Base-by-base conservation (phyloP, 2,113 vertebrate genomes). In the Eulemur macaco region DNA sequence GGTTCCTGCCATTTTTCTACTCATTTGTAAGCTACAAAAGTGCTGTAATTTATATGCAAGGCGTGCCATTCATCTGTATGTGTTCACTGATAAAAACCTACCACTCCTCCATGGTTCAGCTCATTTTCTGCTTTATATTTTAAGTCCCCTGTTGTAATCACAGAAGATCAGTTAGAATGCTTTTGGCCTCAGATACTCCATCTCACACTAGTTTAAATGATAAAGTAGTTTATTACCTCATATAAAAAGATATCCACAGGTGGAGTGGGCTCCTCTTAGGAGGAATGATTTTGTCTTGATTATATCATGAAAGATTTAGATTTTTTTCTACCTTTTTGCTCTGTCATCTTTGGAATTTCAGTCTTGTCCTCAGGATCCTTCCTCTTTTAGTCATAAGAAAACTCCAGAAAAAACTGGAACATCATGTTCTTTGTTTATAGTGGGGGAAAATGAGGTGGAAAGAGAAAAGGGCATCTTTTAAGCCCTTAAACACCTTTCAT, bases 111-210 rank as follows among this genome's bases (percentile, higher is more conserved):
- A 5, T 85, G 15, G 45, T 50, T 77, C 39, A 89, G 8, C 29
- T 56, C 5, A 93, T 45, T 93, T 94, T 86, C n/a, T 85, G 11
- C 8, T 77, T 94, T n/a, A 64, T 60, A 68, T 89, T 66, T 81
- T 42, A 84, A 39, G 27, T 68, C 20, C 15, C 4, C 13, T 82
- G n/a, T 29, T 78, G 3, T 81, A 12, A 52, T 58, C 31, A 58
- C 2, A 50, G 68, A 31, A 60, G 34, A 63, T 60, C 3, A 74
- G 1, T 89, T 89, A 88, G 58, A 5, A 34, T 37, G 34, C 25
- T 91, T 93, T 76, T 94, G 69, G 14, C 17, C 15, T 89, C 29
- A 83, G 39, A 27, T 60, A 81, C 13, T 0, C 5, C 4, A 37
- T 63, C 21, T 47, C 3, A 47, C 1, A 37, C 13, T 39, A 21